Conservation (phyloP, 92 coral and sea anemone genomes). For the Porites evermanni region DNA sequence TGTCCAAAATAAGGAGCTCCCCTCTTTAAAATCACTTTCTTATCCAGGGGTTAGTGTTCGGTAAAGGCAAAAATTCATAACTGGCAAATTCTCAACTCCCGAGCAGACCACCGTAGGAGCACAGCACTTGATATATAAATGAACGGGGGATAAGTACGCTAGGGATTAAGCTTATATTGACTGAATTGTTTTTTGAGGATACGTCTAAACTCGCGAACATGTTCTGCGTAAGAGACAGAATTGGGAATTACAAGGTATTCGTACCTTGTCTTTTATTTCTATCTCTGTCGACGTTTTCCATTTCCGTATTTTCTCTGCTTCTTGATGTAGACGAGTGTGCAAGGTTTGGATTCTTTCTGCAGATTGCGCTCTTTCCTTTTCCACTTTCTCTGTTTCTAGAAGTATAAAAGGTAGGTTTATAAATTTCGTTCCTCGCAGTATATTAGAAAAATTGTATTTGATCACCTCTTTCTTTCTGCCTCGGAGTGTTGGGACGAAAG, state of each 20-base stretch:
- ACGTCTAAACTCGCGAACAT: too few species aligned
- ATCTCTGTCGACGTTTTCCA: constrained; percentile 98
- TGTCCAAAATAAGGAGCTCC: too few species aligned
- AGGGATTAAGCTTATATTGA: too few species aligned
- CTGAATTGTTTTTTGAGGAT: too few species aligned
- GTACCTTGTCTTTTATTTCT: constrained; percentile 94
- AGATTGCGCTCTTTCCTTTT: constrained; percentile 80
- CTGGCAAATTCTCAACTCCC: too few species aligned
- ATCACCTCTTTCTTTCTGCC: constrained; percentile 95
- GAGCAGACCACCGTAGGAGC: too few species aligned
- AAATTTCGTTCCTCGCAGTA: not conserved
- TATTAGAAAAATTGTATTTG: not conserved
- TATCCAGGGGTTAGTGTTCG: too few species aligned
- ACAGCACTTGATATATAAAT: too few species aligned
- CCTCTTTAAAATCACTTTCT: too few species aligned
- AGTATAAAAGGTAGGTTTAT: not conserved
- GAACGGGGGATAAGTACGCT: too few species aligned
- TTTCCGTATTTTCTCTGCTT: constrained; percentile 96
- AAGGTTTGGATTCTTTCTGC: constrained; percentile 94
- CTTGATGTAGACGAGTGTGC: constrained; percentile 94
- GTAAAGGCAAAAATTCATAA: too few species aligned
- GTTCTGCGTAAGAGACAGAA: too few species aligned
- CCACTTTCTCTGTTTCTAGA: constrained; percentile 75
- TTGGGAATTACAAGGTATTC: not conserved
- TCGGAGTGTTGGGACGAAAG: constrained; percentile 84